A percentile compares a stretch with the other conserved stretches of the same genome.
phyloP scores from a whole-genome alignment of 2,888 invertebrate genomes.

The Nomada fabriciana region DNA sequence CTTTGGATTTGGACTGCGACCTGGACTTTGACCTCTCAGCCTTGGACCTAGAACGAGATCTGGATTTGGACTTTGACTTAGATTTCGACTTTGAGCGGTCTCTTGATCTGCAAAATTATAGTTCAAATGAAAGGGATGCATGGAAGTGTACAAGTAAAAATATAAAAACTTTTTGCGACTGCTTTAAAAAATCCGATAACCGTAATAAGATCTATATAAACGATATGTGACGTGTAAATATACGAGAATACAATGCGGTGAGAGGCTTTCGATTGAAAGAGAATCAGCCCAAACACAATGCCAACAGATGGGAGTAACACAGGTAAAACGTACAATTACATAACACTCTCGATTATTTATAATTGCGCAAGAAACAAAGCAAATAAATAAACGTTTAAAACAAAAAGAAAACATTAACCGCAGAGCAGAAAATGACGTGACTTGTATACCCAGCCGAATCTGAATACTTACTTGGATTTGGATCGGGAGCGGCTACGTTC shows the following conservation, averaged over 20 bases:
- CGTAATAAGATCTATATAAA: neutral
- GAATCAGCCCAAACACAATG: constrained; percentile 77
- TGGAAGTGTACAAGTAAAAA: constrained; percentile 51
- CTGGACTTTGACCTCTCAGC: constrained; percentile 86
- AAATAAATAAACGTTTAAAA: constrained; percentile 63
- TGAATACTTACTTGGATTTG: constrained; percentile 89
- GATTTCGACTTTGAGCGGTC: constrained; percentile 88
- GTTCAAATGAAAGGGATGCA: constrained; percentile 71
- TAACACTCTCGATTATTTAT: constrained; percentile 32
- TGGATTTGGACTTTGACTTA: constrained; percentile 88
- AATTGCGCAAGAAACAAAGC: constrained; percentile 69
- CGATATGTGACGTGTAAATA: constrained; percentile 37
- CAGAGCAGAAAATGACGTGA: constrained; percentile 27
- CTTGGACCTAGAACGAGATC: constrained; percentile 87
- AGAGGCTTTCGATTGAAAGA: constrained; percentile 53
- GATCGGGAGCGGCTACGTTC: constrained; percentile 88
- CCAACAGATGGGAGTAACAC: constrained; percentile 64
- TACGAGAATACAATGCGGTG: constrained; percentile 59
- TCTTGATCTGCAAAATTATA: constrained; percentile 86
- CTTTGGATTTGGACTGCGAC: constrained; percentile 86
- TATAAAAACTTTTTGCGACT: constrained; percentile 42
- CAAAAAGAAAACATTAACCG: constrained; percentile 36
- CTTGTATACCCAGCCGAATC: constrained; percentile 36
- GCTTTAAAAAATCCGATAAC: constrained; percentile 29
- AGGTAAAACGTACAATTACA: constrained; percentile 3